Evolutionary conservation across 2,888 invertebrate species (phyloP).

Genomic region (Nomada ruficornis): DNA sequence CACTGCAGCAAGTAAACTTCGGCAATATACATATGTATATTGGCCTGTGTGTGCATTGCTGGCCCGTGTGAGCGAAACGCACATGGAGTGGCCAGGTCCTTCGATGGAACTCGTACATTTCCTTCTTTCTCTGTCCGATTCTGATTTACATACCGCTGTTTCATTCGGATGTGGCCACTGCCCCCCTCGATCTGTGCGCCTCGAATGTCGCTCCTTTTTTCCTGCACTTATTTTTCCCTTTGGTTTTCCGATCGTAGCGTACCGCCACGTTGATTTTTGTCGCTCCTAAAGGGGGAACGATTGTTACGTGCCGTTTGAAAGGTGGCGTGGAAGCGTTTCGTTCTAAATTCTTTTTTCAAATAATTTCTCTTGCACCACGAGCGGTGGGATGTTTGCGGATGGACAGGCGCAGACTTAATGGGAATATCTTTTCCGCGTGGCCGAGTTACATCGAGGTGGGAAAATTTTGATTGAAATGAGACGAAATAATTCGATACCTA

Average conservation of each 20-base stretch:
- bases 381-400: too few species aligned
- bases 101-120: constrained; percentile 23
- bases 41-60: constrained; percentile 42
- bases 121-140: constrained; percentile 22
- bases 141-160: constrained; percentile 56
- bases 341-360: too few species aligned
- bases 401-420: too few species aligned
- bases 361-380: too few species aligned
- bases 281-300: background rate
- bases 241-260: background rate
- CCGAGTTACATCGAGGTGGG: too few species aligned
- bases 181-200: constrained; percentile 6
- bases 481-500: too few species aligned
- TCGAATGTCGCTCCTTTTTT: background rate
- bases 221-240: background rate
- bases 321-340: too few species aligned
- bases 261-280: constrained; percentile 14
- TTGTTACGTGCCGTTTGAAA: too few species aligned
- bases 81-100: constrained; percentile 36
- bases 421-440: too few species aligned
- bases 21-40: constrained; percentile 58
- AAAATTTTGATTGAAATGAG: too few species aligned
- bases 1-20: constrained; percentile 73
- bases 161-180: constrained; percentile 37
- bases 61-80: constrained; percentile 19